phyloP scores from a whole-genome alignment of 2,797 vertebrate genomes.

The Enteromius trimaculatus region DNA sequence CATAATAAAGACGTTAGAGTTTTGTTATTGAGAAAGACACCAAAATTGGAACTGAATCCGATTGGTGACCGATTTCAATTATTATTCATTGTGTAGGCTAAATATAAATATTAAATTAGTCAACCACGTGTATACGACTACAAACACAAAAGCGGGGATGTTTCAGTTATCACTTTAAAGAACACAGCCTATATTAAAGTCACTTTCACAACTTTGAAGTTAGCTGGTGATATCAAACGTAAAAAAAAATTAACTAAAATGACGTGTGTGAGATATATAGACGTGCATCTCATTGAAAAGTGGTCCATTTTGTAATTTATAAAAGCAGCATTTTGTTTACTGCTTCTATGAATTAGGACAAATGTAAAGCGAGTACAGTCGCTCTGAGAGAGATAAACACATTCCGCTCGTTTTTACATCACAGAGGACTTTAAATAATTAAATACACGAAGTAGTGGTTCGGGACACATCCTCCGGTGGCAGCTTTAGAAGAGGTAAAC shows the following conservation, averaged over 20 bases:
- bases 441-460: constrained; percentile 66
- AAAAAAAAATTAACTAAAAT: neutral
- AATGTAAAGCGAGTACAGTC: neutral
- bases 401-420: neutral
- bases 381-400: neutral
- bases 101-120: neutral
- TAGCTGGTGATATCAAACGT: neutral
- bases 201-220: neutral
- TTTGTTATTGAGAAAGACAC: neutral
- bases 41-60: neutral
- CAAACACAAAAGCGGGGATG: neutral
- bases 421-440: constrained; percentile 67
- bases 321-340: neutral
- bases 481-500: constrained; percentile 57
- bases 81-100: neutral
- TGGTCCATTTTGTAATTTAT: neutral
- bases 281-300: neutral
- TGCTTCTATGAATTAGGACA: neutral
- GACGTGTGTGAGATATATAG: neutral
- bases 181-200: neutral
- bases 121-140: neutral
- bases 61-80: neutral
- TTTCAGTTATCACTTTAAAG: neutral
- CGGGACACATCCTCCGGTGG: constrained; percentile 56
- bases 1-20: neutral